A percentile compares a stretch with the other conserved stretches of the same genome.
Evolutionary conservation across 2,797 vertebrate species (phyloP).

Genomic region (Diplodus sargus): DNA sequence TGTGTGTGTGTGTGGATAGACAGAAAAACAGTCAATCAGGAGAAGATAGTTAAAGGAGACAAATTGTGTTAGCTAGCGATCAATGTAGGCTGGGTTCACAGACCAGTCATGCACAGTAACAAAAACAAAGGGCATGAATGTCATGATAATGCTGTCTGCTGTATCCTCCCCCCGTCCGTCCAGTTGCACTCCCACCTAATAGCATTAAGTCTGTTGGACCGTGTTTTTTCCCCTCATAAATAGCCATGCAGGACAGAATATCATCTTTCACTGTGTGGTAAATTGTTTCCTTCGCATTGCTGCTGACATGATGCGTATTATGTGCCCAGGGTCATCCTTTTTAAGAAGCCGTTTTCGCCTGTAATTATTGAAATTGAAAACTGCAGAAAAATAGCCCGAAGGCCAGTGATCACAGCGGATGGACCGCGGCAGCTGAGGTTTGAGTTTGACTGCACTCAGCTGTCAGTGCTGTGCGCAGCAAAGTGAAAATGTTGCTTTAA

Average conservation of each 20-base stretch:
- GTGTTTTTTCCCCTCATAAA: slow-evolving; percentile 1
- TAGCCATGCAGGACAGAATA: not conserved
- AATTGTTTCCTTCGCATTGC: slow-evolving; percentile 32
- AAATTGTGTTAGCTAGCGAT: not conserved
- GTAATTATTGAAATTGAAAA: slow-evolving; percentile 63
- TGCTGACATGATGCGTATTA: slow-evolving; percentile 12
- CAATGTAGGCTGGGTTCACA: not conserved
- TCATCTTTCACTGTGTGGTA: slow-evolving; percentile 25
- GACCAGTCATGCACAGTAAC: not conserved
- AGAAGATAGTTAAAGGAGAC: not conserved
- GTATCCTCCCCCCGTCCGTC: not conserved
- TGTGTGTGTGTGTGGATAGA: not conserved
- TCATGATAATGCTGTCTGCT: not conserved
- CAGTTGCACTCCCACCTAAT: slow-evolving; percentile 11
- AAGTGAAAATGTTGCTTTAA: slow-evolving; percentile 40
- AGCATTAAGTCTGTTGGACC: slow-evolving; percentile 3
- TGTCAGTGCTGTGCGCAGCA: slow-evolving; percentile 30
- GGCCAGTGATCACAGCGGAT: slow-evolving; percentile 30
- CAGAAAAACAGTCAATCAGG: not conserved
- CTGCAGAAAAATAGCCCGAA: slow-evolving; percentile 22
- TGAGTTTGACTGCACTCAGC: slow-evolving; percentile 27
- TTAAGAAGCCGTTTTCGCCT: slow-evolving; percentile 29
- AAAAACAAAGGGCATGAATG: not conserved
- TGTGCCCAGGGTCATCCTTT: slow-evolving; percentile 28
- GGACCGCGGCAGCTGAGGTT: slow-evolving; percentile 28